phyloP scores from a whole-genome alignment of 2,888 invertebrate species.

The Eledona agricola region DNA sequence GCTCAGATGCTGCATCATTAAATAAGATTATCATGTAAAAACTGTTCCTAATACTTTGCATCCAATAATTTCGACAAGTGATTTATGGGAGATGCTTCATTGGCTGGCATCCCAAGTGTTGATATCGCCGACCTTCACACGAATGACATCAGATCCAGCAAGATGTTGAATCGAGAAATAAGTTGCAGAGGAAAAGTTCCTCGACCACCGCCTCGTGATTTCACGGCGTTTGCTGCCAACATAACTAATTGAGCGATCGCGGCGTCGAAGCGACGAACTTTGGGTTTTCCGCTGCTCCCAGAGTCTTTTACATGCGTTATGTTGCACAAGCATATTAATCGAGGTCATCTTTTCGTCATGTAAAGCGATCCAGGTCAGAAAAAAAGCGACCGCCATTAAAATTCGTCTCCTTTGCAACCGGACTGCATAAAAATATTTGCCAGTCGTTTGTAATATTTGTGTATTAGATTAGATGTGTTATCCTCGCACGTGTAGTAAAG shows the following conservation, averaged over 20 bases:
- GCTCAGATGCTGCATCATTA: conserved; percentile 14
- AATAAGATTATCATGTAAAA: conserved; percentile 18
- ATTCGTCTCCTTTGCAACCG: conserved; percentile 17
- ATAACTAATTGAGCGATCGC: conserved; percentile 13
- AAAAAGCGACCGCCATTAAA: conserved; percentile 11
- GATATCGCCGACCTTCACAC: conserved; percentile 22
- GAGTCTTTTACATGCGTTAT: conserved; percentile 19
- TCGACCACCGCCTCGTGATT: conserved; percentile 6
- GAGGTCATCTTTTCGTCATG: conserved; percentile 28
- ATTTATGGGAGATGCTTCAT: conserved; percentile 15
- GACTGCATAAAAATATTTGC: conserved; percentile 13
- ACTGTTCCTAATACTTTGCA: conserved; percentile 12
- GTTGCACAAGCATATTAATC: conserved; percentile 32
- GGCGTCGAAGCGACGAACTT: conserved; percentile 16
- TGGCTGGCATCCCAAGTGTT: conserved; percentile 13
- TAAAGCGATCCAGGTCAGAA: conserved; percentile 18
- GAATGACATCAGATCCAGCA: conserved; percentile 22
- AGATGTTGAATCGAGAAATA: conserved; percentile 2
- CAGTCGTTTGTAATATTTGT: conserved; percentile 19
- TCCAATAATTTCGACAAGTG: conserved; percentile 11
- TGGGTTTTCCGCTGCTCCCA: conserved; percentile 26
- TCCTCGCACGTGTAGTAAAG: conserved; percentile 28
- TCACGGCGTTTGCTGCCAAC: conserved; percentile 11
- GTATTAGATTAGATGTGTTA: conserved; percentile 25
- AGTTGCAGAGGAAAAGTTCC: background rate